Conservation (phyloP, 2,888 invertebrate species). For the Oasisia sp. region DNA sequence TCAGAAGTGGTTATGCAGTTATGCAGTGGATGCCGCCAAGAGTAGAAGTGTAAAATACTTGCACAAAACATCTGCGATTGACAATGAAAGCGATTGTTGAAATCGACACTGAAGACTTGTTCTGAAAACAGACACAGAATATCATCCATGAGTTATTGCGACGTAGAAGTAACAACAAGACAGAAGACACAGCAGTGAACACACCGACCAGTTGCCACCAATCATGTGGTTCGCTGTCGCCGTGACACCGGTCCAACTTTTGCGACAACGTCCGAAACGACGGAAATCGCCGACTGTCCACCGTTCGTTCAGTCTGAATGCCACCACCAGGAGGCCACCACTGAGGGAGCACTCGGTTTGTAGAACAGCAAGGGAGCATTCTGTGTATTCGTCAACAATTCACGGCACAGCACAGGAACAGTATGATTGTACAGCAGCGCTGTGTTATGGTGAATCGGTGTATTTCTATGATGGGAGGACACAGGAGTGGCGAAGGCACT, state of each 20-base stretch:
- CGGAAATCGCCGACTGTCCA: background rate
- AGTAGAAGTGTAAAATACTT: background rate
- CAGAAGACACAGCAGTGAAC: background rate
- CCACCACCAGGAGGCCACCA: background rate
- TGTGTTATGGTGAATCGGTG: conserved; percentile 12
- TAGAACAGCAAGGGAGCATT: background rate
- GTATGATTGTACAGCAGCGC: background rate
- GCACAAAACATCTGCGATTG: background rate
- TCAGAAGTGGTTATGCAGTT: background rate
- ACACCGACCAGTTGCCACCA: background rate
- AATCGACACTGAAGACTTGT: background rate
- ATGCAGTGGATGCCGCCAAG: background rate
- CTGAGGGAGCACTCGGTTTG: background rate
- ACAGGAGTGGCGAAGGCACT: background rate
- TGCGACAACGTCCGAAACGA: background rate
- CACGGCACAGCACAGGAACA: background rate
- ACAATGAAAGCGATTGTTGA: background rate
- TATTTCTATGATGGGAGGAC: background rate
- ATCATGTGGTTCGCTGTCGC: background rate
- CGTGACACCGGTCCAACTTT: background rate
- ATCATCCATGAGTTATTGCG: background rate
- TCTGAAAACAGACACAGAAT: background rate
- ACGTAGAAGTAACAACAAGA: background rate
- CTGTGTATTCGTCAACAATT: background rate
- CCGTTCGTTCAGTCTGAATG: background rate